Base-by-base conservation (phyloP, 2,113 vertebrate genomes). In the Periophthalmus modestus region DNA sequence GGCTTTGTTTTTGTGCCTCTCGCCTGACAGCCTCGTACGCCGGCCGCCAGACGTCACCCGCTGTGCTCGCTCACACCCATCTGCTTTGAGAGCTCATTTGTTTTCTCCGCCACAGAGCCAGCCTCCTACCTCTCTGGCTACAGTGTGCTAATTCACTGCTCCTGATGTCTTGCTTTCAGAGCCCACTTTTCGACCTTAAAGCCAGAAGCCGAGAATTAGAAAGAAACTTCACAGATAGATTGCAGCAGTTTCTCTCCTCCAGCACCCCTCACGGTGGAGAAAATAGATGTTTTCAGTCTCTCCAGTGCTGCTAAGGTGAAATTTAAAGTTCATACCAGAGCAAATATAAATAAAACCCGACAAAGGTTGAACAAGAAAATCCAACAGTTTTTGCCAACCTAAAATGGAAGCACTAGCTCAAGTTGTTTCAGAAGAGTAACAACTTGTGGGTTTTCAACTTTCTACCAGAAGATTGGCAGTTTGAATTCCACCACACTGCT, bases 1-100 rank as follows among this genome's bases (percentile, higher is more conserved):
- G 63, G 77, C 28, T 36, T 70, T 46, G 71, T n/a, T 69, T 76
- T 62, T 79, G 75, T 28, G 24, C 28, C 15, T 62, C 34, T 65
- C 18, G 34, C n/a, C 62, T 39, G 7, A 16, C 62, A 43, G 70
- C 46, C 43, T 2, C n/a, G 15, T 61, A 75, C 57, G 14, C 68
- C 73, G 59, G 68, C 59, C 81, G 86, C 80, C 82, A 89, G 90
- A 88, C 82, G 36, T 82, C n/a, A 15, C 88, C 81, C 66, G 85
- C 88, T 85, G 88, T 2, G 71, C 69, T 21, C 55, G 69, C 77
- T 75, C 71, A 74, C 85, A 68, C 69, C 48, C 39, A 66, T 79
- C 80, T 71, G 63, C 61, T 69, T 66, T 34, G 36, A 73, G 47
- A 52, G 75, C 71, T 71, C 78, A 68, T 84, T 79, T 81, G 79